Evolutionary conservation across 2,113 vertebrate species (phyloP).

Genomic region (Gopherus evgoodei): DNA sequence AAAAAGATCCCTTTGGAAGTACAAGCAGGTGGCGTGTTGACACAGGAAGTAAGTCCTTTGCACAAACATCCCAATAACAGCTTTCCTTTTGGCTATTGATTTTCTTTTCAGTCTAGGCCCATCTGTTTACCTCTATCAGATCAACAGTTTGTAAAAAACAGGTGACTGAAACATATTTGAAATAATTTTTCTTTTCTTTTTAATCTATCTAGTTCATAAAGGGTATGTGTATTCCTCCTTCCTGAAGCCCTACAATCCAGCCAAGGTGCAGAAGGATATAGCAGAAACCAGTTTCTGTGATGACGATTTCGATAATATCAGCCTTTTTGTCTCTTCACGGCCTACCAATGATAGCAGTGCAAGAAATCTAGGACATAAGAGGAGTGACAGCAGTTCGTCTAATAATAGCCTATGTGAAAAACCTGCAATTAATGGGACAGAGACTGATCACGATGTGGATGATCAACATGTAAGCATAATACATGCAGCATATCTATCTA

Average conservation of each 20-base stretch:
- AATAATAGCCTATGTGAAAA: conserved; percentile 81
- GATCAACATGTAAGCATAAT: conserved; percentile 84
- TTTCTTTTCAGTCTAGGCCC: conserved; percentile 43
- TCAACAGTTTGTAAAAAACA: not conserved
- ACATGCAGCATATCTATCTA: not conserved
- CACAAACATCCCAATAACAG: conserved; percentile 42
- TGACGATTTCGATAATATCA: conserved; percentile 94
- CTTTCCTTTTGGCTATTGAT: conserved; percentile 52
- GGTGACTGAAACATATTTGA: conserved; percentile 9
- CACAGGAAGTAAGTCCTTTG: conserved; percentile 87
- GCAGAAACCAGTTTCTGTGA: conserved; percentile 69
- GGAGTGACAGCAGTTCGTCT: conserved; percentile 79
- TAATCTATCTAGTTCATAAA: conserved; percentile 77
- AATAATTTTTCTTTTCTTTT: conserved; percentile 27
- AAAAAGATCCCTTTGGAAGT: conserved; percentile 91
- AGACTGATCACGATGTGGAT: conserved; percentile 66
- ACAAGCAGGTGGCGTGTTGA: conserved; percentile 95
- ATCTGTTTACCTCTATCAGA: conserved; percentile 43
- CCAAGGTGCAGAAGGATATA: conserved; percentile 77
- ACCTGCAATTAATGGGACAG: conserved; percentile 64
- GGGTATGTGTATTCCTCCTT: conserved; percentile 97
- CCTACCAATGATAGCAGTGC: conserved; percentile 77
- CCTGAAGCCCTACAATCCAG: conserved; percentile 92
- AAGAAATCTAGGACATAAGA: conserved; percentile 50
- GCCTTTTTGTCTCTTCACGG: conserved; percentile 89